Base-by-base conservation (phyloP, 2,113 vertebrate species). In the Catharus bicknelli region DNA sequence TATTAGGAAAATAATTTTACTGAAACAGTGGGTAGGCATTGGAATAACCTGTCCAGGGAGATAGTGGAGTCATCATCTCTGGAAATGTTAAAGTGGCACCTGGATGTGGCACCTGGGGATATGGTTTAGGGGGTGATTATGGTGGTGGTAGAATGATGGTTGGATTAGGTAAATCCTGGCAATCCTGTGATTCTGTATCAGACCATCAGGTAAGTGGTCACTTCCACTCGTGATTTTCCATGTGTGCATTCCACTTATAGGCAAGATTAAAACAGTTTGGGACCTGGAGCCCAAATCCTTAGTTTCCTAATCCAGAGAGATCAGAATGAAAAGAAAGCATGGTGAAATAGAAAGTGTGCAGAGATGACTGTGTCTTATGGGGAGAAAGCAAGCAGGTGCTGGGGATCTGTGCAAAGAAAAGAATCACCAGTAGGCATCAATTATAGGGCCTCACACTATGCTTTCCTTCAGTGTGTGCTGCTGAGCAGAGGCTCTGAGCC, bases 401-500 rank as follows among this genome's bases (percentile, higher is more conserved):
- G 22, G 34, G 64, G 67, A 48, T 42, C 20, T 67, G 17, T 42
- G 50, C 66, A 38, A n/a, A 75, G 54, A n/a, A 73, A 73, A 72
- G 9, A 45, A 36, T 75, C 48, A 55, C 34, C 38, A 47, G 45
- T 51, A 80, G 55, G 58, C 70, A 87, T 20, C 62, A 43, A 18
- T 77, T 69, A 14, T 2, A 47, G 66, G 36, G 54, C 50, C 47
- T 93, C 50, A 54, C 53, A 45, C 45, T 50, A 4, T 27, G 30
- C 27, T 67, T 78, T 74, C 22, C 70, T 82, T 82, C 59, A 78
- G 42, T 12, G 59, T 66, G 76, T 81, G 81, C 67, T 93, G 78
- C 86, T 84, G 38, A 89, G 54, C 81, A 73, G 62, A 64, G 86
- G 77, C 86, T 76, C 23, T 18, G 83, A 90, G 86, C 86, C 81